Conservation (phyloP, 23 tunicate species). For the Oikopleura albicans region DNA sequence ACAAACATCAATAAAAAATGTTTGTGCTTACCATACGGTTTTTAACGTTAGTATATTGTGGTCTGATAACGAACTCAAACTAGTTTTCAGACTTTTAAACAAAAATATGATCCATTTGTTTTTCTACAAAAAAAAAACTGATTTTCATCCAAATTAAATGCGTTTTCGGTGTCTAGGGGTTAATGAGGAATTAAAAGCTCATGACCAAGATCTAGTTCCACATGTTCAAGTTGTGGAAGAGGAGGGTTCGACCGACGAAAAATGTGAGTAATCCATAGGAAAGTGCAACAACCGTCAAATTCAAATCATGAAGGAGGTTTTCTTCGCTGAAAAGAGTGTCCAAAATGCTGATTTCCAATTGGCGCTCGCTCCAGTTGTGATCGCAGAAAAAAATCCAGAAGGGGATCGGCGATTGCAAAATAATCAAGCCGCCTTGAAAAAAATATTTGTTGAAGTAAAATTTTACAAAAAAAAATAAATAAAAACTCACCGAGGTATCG, state of each 20-base stretch:
- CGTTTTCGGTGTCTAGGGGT: too few species aligned
- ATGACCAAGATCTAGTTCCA: too few species aligned
- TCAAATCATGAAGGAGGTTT: neutral
- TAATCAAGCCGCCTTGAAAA: neutral
- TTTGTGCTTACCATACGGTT: too few species aligned
- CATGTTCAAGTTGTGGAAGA: slow-evolving; percentile 10
- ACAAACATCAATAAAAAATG: too few species aligned
- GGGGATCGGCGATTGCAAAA: neutral
- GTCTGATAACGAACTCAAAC: too few species aligned
- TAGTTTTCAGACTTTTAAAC: too few species aligned
- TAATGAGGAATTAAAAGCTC: too few species aligned
- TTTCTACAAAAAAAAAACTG: too few species aligned
- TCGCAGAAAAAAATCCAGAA: neutral
- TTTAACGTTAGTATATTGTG: too few species aligned
- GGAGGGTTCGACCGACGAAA: neutral
- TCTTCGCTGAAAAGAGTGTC: neutral
- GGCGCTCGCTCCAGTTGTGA: neutral
- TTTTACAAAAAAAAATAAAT: too few species aligned
- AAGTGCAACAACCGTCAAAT: neutral
- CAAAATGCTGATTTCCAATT: neutral
- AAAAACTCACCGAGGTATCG: slow-evolving; percentile 7
- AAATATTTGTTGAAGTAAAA: neutral
- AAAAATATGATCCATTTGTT: too few species aligned
- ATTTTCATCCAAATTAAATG: too few species aligned
- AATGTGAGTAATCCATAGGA: neutral